A percentile compares a stretch with the other conserved stretches of the same genome.
Evolutionary conservation across 1,140 invertebrate genomes (phyloP).

Genomic region (Lordiphosa stackelbergi): DNA sequence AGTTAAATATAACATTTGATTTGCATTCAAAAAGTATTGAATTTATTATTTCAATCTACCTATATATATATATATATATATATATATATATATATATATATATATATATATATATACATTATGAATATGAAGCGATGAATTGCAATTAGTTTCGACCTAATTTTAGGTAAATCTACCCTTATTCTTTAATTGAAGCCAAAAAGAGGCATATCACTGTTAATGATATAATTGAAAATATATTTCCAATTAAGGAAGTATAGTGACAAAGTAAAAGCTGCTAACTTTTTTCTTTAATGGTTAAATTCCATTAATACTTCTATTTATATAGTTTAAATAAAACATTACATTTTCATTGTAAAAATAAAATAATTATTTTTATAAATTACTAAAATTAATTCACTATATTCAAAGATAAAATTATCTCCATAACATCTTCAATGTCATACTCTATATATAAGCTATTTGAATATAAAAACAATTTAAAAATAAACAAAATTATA

Average conservation of each 20-base stretch:
- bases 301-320: slow-evolving; percentile 78
- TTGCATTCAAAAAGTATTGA: slow-evolving; percentile 82
- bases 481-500: slow-evolving; percentile 76
- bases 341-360: slow-evolving; percentile 79
- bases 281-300: slow-evolving; percentile 78
- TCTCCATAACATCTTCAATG: slow-evolving; percentile 81
- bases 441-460: slow-evolving; percentile 80
- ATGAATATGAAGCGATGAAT: slow-evolving; percentile 79
- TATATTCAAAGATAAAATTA: slow-evolving; percentile 65
- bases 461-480: slow-evolving; percentile 78
- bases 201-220: slow-evolving; percentile 77
- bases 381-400: slow-evolving; percentile 67
- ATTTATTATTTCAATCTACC: slow-evolving; percentile 77
- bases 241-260: slow-evolving; percentile 78
- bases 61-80: not conserved
- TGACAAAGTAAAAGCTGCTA: slow-evolving; percentile 78
- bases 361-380: slow-evolving; percentile 60
- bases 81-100: too few species aligned
- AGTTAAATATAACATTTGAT: slow-evolving; percentile 82
- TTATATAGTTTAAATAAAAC: slow-evolving; percentile 80
- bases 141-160: slow-evolving; percentile 81
- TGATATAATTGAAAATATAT: slow-evolving; percentile 36
- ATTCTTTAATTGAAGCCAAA: slow-evolving; percentile 81
- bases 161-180: slow-evolving; percentile 77
- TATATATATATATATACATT: too few species aligned